Base-by-base conservation (phyloP, 2,113 vertebrate species). In the Erinaceus europaeus region DNA sequence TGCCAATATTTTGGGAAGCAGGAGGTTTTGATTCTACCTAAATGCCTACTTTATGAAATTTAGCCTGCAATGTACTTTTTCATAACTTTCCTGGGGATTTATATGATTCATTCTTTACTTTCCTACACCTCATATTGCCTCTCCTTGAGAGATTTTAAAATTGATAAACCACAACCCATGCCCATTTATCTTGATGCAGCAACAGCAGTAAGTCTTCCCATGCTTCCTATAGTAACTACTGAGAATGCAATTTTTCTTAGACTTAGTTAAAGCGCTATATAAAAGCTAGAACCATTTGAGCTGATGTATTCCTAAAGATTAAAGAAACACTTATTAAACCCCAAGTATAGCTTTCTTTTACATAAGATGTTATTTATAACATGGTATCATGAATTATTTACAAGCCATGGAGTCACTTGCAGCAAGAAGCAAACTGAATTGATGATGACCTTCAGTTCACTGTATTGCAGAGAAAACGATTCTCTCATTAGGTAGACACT, bases 341-440 rank as follows among this genome's bases (percentile, higher is more conserved):
- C 64, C 14, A 46, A 59, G 27, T 53, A 71, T 57, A n/a, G 74
- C 46, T 91, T 88, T 55, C 69, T 91, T 91, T 92, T 91, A 81
- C 80, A 90, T 84, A 88, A 95, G 93, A 88, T 93, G 90, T 91
- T 95, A 88, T 91, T 94, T 92, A 78, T 86, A 92, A 61, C 88
- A 94, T 57, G 78, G 34, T 42, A 65, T 86, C 92, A 91, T 95
- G 90, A 94, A 95, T 93, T 94, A 95, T 95, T 95, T 91, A 95
- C 79, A 59, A 91, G 80, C 21, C 29, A 13, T 34, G 13, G 69
- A 86, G 84, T 94, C 75, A 92, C 88, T 92, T 91, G 81, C 86
- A 88, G 80, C 40, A 78, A 73, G 48, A 73, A 29, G n/a, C 78
- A 69, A 93, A 90, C 86, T 88, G 76, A 94, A 94, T 88, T 91